A percentile compares a stretch with the other conserved stretches of the same genome.
These are phyloP conservation scores for Ecdyonurus torrentis DNA, from an alignment of 2,888 invertebrate genomes.

Conservation along the genomic window DNA sequence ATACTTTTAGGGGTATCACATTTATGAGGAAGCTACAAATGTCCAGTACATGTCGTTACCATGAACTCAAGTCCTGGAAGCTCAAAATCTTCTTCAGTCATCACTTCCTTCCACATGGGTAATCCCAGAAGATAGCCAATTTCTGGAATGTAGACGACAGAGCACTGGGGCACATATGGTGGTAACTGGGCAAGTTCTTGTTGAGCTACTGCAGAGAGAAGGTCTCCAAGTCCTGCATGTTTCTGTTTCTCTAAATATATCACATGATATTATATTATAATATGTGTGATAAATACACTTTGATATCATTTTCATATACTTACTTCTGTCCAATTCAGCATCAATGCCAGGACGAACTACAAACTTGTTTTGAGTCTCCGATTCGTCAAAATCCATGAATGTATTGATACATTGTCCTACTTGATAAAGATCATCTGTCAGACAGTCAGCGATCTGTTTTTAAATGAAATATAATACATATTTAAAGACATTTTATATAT, in stretches of 20 bases:
- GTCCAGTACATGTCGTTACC: conserved; percentile 27
- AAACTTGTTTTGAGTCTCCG: conserved; percentile 43
- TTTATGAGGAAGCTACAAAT: neutral
- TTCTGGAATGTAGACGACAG: conserved; percentile 53
- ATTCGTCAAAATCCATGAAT: conserved; percentile 52
- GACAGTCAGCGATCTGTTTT: conserved; percentile 22
- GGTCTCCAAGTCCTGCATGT: conserved; percentile 48
- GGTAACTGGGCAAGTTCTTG: conserved; percentile 51
- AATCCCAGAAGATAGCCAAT: conserved; percentile 64
- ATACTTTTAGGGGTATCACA: too few species aligned
- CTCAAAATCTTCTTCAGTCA: conserved; percentile 36
- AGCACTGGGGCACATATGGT: conserved; percentile 44
- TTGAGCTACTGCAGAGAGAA: conserved; percentile 53
- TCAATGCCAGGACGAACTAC: conserved; percentile 61
- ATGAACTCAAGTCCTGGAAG: conserved; percentile 53
- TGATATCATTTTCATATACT: too few species aligned
- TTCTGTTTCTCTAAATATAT: conserved; percentile 43
- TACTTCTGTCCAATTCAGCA: conserved; percentile 54
- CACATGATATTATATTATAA: neutral
- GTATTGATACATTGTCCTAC: conserved; percentile 52
- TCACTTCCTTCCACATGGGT: conserved; percentile 41
- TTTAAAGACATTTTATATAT: too few species aligned
- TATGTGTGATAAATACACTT: neutral
- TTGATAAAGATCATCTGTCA: conserved; percentile 31
- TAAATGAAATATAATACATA: conserved; percentile 15